Evolutionary conservation across 1,140 invertebrate genomes (phyloP), one percentile per base, ranked within the genome.

Genomic region (Ceratina calcarata): DNA sequence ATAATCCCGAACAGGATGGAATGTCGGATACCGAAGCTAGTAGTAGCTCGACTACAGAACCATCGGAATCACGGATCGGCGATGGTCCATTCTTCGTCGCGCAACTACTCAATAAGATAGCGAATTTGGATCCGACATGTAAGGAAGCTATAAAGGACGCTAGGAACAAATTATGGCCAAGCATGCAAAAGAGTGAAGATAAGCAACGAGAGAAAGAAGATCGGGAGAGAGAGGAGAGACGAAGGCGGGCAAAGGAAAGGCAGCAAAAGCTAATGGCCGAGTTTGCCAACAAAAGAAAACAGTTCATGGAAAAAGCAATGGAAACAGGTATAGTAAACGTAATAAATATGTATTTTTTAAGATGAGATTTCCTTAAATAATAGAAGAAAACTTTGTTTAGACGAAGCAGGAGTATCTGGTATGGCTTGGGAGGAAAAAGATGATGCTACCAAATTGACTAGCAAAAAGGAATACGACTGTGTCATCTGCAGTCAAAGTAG

Each of bases 401-500:
- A 93, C 66, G 94, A 94, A 80, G 93, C 93, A 57, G 93, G 89
- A 7, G 89, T 84, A 55, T 93, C 91, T 49, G 93, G 93, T 72
- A 96, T 96, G 96, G 95, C 96, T 72, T 96, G 95, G 94, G 94
- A 94, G 70, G 94, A 95, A 51, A 94, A 95, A 58, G 95, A 95
- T 58, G 93, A 94, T 68, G 73, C 89, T 27, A 84, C 87, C 12
- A 91, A 91, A 85, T 80, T 93, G 53, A 85, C 92, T 86, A 96
- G 94, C 89, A 95, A 95, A 91, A 95, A 95, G 89, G 96, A 97
- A 91, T 99, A 98, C 91, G 97, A 99, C 91, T 99, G 98, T 94
- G 98, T 98, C 66, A 99, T 99, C 87, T 99, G 98, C 92, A 97
- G 97, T 93, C 97, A 97, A 93, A 97, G 96, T 68, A 96, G 97